Evolutionary conservation across 2,797 vertebrate genomes (phyloP), one percentile per base, ranked within the genome.

Genomic region (Nasua narica): DNA sequence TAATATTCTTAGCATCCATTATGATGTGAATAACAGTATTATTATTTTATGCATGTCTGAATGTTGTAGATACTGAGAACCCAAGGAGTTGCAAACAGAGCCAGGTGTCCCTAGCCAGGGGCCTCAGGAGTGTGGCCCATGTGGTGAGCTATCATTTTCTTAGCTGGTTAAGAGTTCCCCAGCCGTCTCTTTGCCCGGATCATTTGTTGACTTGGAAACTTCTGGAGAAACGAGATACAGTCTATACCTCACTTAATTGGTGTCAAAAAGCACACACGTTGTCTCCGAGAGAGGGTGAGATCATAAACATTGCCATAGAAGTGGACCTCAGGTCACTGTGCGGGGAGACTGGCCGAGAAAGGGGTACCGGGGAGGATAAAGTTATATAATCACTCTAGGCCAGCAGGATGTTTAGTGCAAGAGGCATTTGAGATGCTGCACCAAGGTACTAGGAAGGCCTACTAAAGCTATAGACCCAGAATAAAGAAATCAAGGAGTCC

Each of bases 1-100:
- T 37, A 16, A 32, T 15, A 5, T 19, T 11, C 10, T 58, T 50
- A 18, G 40, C 35, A 35, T 35, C 50, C 15, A 9, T 16, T 27
- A 25, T 0, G 0, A 16, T 16, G 18, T 11, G 25, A 37, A 13
- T 50, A 10, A 32, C 40, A 15, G 43, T 5, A 18, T 8, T 29
- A 43, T 32, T 15, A 0, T 3, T 29, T 48, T 23, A 5, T 16
- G 15, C 2, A 0, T 52, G 37, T 40, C 21, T 85, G 70, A 74
- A 46, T 37, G 3, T 6, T 25, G 32, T 8, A 56, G 70, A 54
- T 19, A 43, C 32, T 7, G 67, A 94, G 65, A 65, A 32, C 7
- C 21, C 37, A 18, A n/a, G n/a, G 12, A n/a, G 52, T 14, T 32
- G 23, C 12, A 19, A 29, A 40, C 15, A 37, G 52, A 76, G 25